These are phyloP conservation scores for Lepus timidus DNA, from an alignment of 2,113 vertebrate genomes.

Conservation along the genomic window DNA sequence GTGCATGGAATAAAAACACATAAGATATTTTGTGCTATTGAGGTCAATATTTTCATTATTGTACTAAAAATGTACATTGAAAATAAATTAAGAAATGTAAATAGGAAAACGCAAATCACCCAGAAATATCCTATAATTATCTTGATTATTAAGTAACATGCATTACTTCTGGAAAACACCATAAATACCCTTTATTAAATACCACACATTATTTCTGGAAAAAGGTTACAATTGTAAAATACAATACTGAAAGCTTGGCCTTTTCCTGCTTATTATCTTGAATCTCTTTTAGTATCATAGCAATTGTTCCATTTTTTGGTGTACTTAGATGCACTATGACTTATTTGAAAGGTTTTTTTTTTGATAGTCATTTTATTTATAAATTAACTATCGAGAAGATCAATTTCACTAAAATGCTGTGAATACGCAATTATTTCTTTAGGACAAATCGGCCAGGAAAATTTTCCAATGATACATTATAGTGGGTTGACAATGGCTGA, in stretches of 20 bases:
- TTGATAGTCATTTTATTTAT: not conserved
- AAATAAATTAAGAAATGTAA: not conserved
- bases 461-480: not conserved
- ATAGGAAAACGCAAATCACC: not conserved
- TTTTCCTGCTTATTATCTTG: not conserved
- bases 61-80: not conserved
- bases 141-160: no score
- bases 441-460: conserved; percentile 6
- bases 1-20: not conserved
- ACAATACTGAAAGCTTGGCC: not conserved
- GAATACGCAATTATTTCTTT: not conserved
- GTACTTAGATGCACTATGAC: not conserved
- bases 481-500: not conserved
- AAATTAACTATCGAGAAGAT: not conserved
- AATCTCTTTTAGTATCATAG: not conserved
- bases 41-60: not conserved
- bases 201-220: not conserved
- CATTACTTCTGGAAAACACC: no score
- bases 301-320: not conserved
- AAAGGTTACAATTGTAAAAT: not conserved
- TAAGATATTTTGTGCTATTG: not conserved
- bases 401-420: not conserved
- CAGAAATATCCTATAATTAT: not conserved
- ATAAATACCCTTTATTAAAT: no score
- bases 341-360: not conserved